Percentiles rank a stretch among this genome's conserved stretches.
Conservation (phyloP, 1,140 invertebrate species). For the Triops cancriformis region DNA sequence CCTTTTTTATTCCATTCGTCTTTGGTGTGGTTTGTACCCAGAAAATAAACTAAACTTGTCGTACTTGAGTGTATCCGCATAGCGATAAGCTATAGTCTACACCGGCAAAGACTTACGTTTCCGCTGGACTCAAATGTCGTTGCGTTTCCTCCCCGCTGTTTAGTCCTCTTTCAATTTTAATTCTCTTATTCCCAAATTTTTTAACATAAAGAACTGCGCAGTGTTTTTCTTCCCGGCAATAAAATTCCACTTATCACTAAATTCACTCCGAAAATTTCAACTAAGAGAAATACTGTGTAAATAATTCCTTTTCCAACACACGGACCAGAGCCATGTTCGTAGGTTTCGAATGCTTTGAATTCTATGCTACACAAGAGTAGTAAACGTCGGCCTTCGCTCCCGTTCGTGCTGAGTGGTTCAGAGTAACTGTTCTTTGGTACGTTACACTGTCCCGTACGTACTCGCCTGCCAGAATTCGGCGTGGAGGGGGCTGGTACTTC, state of each 20-base stretch:
- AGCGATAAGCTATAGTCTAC: background rate
- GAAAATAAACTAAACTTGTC: background rate
- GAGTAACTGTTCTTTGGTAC: background rate
- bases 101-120: background rate
- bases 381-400: background rate
- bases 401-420: background rate
- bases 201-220: too few species aligned
- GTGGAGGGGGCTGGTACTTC: background rate
- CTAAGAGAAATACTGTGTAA: too few species aligned
- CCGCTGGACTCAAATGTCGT: background rate
- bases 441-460: background rate
- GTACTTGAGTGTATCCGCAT: background rate
- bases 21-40: background rate
- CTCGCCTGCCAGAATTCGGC: background rate
- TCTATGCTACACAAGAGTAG: too few species aligned
- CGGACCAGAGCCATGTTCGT: too few species aligned
- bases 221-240: too few species aligned
- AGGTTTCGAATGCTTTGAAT: too few species aligned
- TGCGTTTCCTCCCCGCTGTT: background rate
- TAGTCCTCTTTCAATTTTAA: background rate
- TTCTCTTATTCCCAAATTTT: background rate
- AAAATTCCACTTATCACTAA: too few species aligned
- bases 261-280: too few species aligned
- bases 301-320: too few species aligned
- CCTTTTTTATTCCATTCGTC: background rate